Conservation (phyloP, 92 coral and sea anemone species). For the Diadumene lineata region DNA sequence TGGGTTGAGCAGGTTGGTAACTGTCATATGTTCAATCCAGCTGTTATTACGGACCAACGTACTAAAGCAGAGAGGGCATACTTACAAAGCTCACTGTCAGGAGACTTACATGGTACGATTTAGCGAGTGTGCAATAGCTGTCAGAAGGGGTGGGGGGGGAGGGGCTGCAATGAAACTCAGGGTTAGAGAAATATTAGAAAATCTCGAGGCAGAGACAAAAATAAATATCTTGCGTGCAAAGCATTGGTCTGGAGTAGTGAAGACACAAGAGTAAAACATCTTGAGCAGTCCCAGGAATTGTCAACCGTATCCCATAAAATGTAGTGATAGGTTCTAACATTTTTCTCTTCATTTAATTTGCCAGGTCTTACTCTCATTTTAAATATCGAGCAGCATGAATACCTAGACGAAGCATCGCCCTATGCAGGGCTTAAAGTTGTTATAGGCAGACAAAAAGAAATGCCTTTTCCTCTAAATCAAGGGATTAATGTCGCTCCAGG, state of each 20-base stretch:
- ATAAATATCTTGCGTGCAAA: too few relatives aligned
- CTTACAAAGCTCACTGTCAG: constrained; percentile 9
- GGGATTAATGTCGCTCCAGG: constrained; percentile 57
- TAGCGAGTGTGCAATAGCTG: background rate
- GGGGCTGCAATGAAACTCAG: too few relatives aligned
- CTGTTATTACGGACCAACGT: too few relatives aligned
- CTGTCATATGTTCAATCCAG: constrained; percentile 45
- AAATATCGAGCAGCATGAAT: constrained; percentile 53
- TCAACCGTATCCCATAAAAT: too few relatives aligned
- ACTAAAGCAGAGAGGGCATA: background rate
- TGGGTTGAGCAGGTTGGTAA: constrained; percentile 63
- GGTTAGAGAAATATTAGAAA: too few relatives aligned
- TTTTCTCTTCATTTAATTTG: too few relatives aligned
- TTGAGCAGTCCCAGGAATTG: too few relatives aligned
- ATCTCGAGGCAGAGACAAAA: too few relatives aligned
- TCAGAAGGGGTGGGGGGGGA: too few relatives aligned
- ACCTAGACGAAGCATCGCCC: constrained; percentile 27
- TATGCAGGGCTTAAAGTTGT: constrained; percentile 55
- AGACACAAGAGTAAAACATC: too few relatives aligned
- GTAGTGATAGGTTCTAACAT: too few relatives aligned
- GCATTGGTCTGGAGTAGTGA: too few relatives aligned
- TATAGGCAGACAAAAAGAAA: constrained; percentile 35
- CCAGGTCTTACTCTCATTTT: constrained; percentile 45
- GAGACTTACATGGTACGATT: constrained; percentile 16
- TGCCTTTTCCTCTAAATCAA: constrained; percentile 61